A percentile compares a stretch with the other conserved stretches of the same genome.
phyloP scores from a whole-genome alignment of 2,113 vertebrate species.

The Heptranchias perlo region DNA sequence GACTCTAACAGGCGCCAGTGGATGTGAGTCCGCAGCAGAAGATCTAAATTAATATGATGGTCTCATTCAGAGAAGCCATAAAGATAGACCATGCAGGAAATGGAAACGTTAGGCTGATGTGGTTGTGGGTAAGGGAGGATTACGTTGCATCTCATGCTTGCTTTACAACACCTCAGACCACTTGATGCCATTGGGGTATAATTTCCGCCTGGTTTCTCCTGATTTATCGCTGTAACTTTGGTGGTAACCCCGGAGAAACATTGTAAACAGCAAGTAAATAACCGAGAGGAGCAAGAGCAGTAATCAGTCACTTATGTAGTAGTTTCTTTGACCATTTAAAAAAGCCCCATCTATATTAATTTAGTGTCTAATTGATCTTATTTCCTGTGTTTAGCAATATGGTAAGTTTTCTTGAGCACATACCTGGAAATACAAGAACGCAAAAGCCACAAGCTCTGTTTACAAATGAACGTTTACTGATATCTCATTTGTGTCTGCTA shows the following conservation, averaged over 20 bases:
- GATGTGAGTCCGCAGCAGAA: background rate
- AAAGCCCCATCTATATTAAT: background rate
- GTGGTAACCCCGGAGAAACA: background rate
- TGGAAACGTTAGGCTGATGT: background rate
- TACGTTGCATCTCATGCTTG: background rate
- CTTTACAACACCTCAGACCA: background rate
- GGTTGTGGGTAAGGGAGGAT: background rate
- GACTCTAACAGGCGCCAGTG: background rate
- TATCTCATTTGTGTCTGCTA: background rate
- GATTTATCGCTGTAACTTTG: background rate
- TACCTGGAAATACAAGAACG: background rate
- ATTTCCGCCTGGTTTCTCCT: background rate
- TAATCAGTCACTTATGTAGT: background rate
- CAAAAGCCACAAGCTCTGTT: constrained; percentile 29
- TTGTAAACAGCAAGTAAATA: background rate
- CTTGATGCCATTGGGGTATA: background rate
- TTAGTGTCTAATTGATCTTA: background rate
- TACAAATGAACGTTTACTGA: background rate
- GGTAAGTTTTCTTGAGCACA: background rate
- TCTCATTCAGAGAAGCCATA: background rate
- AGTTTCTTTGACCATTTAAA: background rate
- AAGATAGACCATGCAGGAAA: background rate
- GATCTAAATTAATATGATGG: background rate
- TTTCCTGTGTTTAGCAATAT: background rate
- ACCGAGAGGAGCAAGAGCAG: background rate